A percentile compares a stretch with the other conserved stretches of the same genome.
Evolutionary conservation across 2,113 vertebrate genomes (phyloP).

Genomic region (Leiothrix lutea): DNA sequence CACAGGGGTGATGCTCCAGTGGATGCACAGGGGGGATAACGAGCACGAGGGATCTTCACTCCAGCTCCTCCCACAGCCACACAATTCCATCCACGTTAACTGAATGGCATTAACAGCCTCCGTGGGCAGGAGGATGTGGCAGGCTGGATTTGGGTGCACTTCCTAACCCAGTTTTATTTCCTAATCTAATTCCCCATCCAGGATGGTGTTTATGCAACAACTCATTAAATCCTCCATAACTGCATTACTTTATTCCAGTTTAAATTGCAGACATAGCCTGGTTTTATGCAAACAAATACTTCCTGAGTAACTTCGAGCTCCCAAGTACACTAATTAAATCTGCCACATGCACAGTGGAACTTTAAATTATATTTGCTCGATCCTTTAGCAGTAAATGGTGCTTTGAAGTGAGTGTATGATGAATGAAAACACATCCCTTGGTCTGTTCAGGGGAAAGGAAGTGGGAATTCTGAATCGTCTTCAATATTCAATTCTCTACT

Average conservation of each 20-base stretch:
- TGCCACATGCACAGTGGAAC: conserved; percentile 36
- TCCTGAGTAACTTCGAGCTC: conserved; percentile 41
- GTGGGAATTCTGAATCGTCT: background rate
- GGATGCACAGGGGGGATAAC: rapidly evolving
- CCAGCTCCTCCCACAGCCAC: background rate
- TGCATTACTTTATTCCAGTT: background rate
- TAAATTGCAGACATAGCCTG: conserved; percentile 30
- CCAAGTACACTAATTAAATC: conserved; percentile 43
- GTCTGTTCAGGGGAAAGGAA: background rate
- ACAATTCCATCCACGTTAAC: background rate
- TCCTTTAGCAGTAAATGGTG: conserved; percentile 7
- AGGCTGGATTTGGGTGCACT: background rate
- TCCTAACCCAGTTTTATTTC: background rate
- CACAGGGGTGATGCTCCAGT: rapidly evolving
- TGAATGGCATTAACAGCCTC: background rate
- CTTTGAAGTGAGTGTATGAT: background rate
- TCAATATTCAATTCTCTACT: background rate
- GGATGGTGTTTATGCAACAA: conserved; percentile 14
- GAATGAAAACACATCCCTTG: background rate
- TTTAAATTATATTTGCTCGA: conserved; percentile 41
- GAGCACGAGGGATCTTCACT: background rate
- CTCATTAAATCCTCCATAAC: conserved; percentile 38
- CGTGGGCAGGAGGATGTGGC: background rate
- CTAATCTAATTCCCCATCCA: background rate
- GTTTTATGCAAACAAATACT: conserved; percentile 58